Percentiles rank a stretch among this genome's conserved stretches.
Evolutionary conservation across 2,888 invertebrate species (phyloP).

Genomic region (Perdita meconis): DNA sequence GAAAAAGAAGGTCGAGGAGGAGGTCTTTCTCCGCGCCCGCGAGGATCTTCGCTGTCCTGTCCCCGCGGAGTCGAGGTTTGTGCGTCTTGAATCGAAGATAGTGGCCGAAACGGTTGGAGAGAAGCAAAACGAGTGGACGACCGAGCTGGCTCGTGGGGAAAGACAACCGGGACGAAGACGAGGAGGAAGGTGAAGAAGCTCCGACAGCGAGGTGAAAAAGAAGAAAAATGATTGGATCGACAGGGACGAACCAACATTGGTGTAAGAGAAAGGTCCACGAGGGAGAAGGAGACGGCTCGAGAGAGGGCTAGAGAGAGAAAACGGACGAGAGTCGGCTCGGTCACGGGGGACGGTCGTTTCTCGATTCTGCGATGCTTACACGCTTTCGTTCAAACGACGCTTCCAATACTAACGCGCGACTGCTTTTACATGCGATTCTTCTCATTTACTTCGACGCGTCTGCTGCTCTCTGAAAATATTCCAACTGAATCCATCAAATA

Average conservation of each 20-base stretch:
- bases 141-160: not conserved
- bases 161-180: conserved; percentile 9
- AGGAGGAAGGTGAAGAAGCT: conserved; percentile 20
- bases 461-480: conserved; percentile 2
- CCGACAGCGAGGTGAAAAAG: conserved; percentile 29
- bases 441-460: not conserved
- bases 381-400: not conserved
- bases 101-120: conserved; percentile 42
- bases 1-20: conserved; percentile 14
- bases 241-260: conserved; percentile 14
- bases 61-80: conserved; percentile 28
- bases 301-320: not conserved
- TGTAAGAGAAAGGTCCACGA: conserved; percentile 15
- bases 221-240: conserved; percentile 41
- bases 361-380: not conserved
- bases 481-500: not conserved
- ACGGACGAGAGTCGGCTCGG: conserved; percentile 21
- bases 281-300: not conserved
- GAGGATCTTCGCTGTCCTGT: conserved; percentile 18
- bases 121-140: conserved; percentile 12
- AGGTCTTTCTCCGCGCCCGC: conserved; percentile 19
- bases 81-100: conserved; percentile 50
- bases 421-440: not conserved
- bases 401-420: not conserved
- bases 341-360: conserved; percentile 26